Conservation (phyloP, 2,888 invertebrate genomes). For the Scaptomyza flava region DNA sequence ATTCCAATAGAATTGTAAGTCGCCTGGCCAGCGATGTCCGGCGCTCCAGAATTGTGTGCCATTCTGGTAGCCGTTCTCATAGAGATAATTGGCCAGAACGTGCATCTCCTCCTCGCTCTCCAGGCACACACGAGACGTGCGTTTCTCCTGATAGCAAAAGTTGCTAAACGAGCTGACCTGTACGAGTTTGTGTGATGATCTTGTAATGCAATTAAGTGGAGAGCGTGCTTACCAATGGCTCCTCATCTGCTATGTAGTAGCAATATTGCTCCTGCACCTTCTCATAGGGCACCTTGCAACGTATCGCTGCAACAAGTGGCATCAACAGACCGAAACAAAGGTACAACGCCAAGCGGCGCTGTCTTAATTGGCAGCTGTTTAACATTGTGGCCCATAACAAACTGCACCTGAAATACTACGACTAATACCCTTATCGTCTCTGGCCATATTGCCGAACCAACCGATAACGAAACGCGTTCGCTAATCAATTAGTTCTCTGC, state of each 20-base stretch:
- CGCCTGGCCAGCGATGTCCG: slow-evolving; percentile 69
- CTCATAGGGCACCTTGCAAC: slow-evolving; percentile 63
- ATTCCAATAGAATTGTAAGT: slow-evolving; percentile 68
- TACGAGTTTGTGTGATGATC: neutral
- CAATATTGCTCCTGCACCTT: slow-evolving; percentile 63
- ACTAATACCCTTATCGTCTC: slow-evolving; percentile 7
- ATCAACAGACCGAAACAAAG: slow-evolving; percentile 5
- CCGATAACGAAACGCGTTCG: slow-evolving; percentile 1
- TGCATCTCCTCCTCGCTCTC: slow-evolving; percentile 66
- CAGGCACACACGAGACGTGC: slow-evolving; percentile 70
- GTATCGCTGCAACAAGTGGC: slow-evolving; percentile 21
- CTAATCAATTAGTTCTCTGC: slow-evolving; percentile 19
- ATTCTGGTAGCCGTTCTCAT: slow-evolving; percentile 49
- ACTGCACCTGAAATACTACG: slow-evolving; percentile 30
- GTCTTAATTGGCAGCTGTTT: slow-evolving; percentile 22
- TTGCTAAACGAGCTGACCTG: slow-evolving; percentile 67
- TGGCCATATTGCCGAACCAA: neutral
- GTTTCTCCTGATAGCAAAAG: slow-evolving; percentile 65
- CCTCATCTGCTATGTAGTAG: slow-evolving; percentile 49
- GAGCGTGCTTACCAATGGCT: slow-evolving; percentile 55
- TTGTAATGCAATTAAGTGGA: neutral
- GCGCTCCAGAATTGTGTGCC: slow-evolving; percentile 73
- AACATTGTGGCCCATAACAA: slow-evolving; percentile 47
- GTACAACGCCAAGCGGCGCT: neutral
- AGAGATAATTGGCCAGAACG: slow-evolving; percentile 59